Base-by-base conservation (phyloP, 2,888 invertebrate genomes). In the Serripes groenlandicus region DNA sequence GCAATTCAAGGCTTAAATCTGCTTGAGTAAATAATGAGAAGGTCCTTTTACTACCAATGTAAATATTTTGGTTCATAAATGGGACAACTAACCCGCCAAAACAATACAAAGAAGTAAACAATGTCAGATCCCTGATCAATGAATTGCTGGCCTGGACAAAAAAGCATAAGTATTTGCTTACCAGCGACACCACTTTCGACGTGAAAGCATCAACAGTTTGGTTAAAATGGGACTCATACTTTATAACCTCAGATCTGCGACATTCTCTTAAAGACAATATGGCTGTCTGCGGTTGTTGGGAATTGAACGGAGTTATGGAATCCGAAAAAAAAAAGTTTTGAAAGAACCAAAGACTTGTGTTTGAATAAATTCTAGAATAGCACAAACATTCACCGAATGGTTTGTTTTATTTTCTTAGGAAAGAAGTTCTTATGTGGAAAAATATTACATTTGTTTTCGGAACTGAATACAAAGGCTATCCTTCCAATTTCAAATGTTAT, bases 241-340 rank as follows among this genome's bases (percentile, higher is more conserved):
- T 70, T 70, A 26, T 30, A 70, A 70, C 62, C 52, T 54, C 42
- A 30, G 28, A 60, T 78, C 80, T 83, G 78, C 85, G 80, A 82
- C 76, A 74, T 84, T 70, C 58, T 70, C 66, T 71, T 34, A 66
- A 26, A 75, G 83, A 86, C 86, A 86, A 83, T 73, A 83, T 83
- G 83, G 86, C 81, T 78, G 86, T 78, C 85, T 86, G 86, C 76
- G 81, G 83, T 83, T 81, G 56, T 52, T 56, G 49, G 23, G n/a
- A 32, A 30, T 35, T 74, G 42, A 62, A 66, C 68, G 69, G 78
- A 76, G 52, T 21, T 34, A 30, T 58, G 7, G 37, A 30, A 26
- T 66, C 66, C 66, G 66, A 56, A 23, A 15, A 62, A 60, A 30
- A 83, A 54, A 54, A 78, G 60, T n/a, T n/a, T n/a, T n/a, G n/a